Conservation (phyloP, 1,140 invertebrate species). For the Drosophila takahashii region DNA sequence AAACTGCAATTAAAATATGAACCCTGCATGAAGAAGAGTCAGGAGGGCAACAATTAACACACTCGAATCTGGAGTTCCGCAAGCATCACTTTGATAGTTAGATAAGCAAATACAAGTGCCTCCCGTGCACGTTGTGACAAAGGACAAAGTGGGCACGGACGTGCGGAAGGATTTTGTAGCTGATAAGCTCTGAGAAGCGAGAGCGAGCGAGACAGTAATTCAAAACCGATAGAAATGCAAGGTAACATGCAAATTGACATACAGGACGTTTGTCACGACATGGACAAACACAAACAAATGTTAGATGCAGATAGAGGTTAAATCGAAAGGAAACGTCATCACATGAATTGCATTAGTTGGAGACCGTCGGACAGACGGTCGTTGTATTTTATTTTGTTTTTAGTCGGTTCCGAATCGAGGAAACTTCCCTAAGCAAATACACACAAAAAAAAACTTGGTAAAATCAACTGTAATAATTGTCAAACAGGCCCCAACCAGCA, state of each 20-base stretch:
- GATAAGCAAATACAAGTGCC: slow-evolving; percentile 54
- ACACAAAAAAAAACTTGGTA: no score
- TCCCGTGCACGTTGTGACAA: slow-evolving; percentile 20
- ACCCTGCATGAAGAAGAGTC: slow-evolving; percentile 10
- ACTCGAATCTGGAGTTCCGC: slow-evolving; percentile 53
- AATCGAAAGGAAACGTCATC: slow-evolving; percentile 38
- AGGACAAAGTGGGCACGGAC: slow-evolving; percentile 43
- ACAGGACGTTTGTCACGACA: slow-evolving; percentile 60
- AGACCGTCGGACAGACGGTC: slow-evolving; percentile 28
- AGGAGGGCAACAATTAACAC: slow-evolving; percentile 50
- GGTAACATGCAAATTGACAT: slow-evolving; percentile 63
- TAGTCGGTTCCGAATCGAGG: slow-evolving; percentile 33
- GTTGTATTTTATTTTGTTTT: slow-evolving; percentile 72
- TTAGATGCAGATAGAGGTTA: slow-evolving; percentile 23
- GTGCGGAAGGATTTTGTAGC: slow-evolving; percentile 46
- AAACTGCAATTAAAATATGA: slow-evolving; percentile 45
- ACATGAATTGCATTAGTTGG: slow-evolving; percentile 63
- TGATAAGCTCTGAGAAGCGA: slow-evolving; percentile 27
- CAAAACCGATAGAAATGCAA: slow-evolving; percentile 49
- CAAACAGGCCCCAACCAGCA: no score
- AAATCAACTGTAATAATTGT: no score
- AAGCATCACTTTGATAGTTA: slow-evolving; percentile 58
- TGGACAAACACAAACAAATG: slow-evolving; percentile 30
- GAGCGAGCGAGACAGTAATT: slow-evolving; percentile 15
- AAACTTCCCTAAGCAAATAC: slow-evolving; percentile 54